Evolutionary conservation across 2,888 invertebrate species (phyloP), one percentile per base, ranked within the genome.

Genomic region (Hemicrepidius hirtus): DNA sequence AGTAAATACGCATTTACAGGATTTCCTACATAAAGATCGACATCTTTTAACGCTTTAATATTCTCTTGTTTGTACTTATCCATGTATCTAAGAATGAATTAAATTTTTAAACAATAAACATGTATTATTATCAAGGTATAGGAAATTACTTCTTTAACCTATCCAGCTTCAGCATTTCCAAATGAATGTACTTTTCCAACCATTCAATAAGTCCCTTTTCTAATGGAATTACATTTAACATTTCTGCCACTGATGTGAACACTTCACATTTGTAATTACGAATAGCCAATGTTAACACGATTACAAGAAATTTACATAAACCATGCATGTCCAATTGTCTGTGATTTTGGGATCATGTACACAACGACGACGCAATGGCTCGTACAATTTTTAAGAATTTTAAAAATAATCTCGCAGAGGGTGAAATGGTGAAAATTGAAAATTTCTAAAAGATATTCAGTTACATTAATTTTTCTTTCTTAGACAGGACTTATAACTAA

Each of bases 1-100:
- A 98, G 88, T 35, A 97, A 90, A 87, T 96, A 98, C 5, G 98
- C 97, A 85, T 97, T 98, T 77, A 98, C 95, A 1, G 98, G 98
- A 87, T 98, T 97, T 9, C 95, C 92, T 75, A 97, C 88, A 82
- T 96, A 97, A 78, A 92, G 91, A 62, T 94, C 92, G 53, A 94
- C 92, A 83, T 96, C 95, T 73, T 90, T 89, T 81, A 92, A 91
- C 1, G 96, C 96, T 82, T 91, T 92, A 57, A 91, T 90, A 84
- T 96, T 95, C 82, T 95, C 94, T 75, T 88, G 89, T 84, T 91
- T 91, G 85, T 95, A 95, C 80, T 92, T 89, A 76, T 90, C 87
- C 71, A 93, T 89, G 86, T 93, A 92, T 78, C 94, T 94, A 80
- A 0, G 10, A 46, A 32, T 10, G 9, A 10, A 32, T 5, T 0